Evolutionary conservation across 2,113 vertebrate genomes (phyloP).

Genomic region (Aix galericulata): DNA sequence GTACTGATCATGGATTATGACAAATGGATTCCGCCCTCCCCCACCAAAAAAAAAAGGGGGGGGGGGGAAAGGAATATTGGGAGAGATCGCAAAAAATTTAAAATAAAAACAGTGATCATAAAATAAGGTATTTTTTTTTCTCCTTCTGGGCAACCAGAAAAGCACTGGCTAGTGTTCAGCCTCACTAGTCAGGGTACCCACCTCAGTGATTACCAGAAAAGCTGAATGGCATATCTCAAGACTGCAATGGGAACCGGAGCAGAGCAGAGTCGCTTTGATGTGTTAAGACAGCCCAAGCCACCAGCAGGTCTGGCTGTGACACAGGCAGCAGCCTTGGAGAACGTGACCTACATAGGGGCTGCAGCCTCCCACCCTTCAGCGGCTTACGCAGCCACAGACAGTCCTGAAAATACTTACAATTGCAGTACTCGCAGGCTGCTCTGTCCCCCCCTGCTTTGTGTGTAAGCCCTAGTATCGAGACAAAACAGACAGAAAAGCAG

Average conservation of each 20-base stretch:
- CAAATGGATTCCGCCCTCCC: background rate
- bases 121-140: background rate
- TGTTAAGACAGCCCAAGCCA: conserved; percentile 53
- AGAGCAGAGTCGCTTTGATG: conserved; percentile 37
- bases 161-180: background rate
- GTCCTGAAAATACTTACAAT: conserved; percentile 43
- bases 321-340: conserved; percentile 46
- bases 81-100: background rate
- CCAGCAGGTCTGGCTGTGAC: conserved; percentile 55
- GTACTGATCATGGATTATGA: background rate
- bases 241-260: conserved; percentile 56
- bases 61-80: background rate
- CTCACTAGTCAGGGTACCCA: conserved; percentile 38
- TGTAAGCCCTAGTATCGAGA: background rate
- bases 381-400: background rate
- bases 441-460: background rate
- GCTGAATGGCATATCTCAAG: conserved; percentile 8
- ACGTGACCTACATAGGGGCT: conserved; percentile 65
- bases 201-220: conserved; percentile 42
- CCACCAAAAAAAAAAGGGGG: background rate
- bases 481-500: background rate
- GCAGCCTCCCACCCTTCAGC: conserved; percentile 39
- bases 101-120: background rate
- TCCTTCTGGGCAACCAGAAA: background rate
- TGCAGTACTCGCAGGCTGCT: background rate